phyloP scores from a whole-genome alignment of 2,888 invertebrate genomes.

The Diabrotica balteata region DNA sequence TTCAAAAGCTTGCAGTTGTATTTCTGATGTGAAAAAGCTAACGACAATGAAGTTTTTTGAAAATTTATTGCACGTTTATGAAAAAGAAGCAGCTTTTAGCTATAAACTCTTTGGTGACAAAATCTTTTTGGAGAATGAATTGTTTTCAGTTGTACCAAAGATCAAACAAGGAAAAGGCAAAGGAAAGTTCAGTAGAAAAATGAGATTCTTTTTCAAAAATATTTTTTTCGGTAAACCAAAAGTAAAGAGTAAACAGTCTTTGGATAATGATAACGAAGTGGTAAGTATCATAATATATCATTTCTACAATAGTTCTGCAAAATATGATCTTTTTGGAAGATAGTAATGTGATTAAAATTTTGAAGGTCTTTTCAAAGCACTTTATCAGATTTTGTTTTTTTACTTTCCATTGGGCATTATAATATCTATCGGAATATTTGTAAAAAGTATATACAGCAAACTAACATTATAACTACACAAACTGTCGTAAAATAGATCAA shows the following conservation, averaged over 20 bases:
- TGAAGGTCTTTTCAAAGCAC: too few species aligned
- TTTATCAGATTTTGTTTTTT: too few species aligned
- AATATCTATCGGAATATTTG: too few species aligned
- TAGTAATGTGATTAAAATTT: too few species aligned
- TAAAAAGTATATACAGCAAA: too few species aligned
- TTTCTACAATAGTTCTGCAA: too few species aligned
- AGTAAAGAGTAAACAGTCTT: not conserved
- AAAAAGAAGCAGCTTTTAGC: conserved; percentile 38
- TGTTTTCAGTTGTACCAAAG: conserved; percentile 11
- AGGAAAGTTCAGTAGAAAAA: conserved; percentile 6
- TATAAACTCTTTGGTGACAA: conserved; percentile 35
- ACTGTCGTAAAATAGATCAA: too few species aligned
- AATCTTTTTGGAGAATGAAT: conserved; percentile 33
- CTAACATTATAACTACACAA: too few species aligned
- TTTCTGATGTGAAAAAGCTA: conserved; percentile 18
- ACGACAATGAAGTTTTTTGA: conserved; percentile 38
- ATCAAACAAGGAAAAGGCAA: conserved; percentile 5
- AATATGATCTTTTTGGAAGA: too few species aligned
- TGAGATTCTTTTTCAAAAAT: conserved; percentile 15
- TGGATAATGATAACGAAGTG: not conserved
- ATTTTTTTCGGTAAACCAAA: conserved; percentile 1
- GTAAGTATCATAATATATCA: not conserved
- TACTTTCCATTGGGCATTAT: too few species aligned
- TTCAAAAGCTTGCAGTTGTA: not conserved
- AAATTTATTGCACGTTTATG: conserved; percentile 38